Percentiles rank a stretch among this genome's conserved stretches.
phyloP scores from a whole-genome alignment of 2,888 invertebrate species.

The Nyleta sp. region DNA sequence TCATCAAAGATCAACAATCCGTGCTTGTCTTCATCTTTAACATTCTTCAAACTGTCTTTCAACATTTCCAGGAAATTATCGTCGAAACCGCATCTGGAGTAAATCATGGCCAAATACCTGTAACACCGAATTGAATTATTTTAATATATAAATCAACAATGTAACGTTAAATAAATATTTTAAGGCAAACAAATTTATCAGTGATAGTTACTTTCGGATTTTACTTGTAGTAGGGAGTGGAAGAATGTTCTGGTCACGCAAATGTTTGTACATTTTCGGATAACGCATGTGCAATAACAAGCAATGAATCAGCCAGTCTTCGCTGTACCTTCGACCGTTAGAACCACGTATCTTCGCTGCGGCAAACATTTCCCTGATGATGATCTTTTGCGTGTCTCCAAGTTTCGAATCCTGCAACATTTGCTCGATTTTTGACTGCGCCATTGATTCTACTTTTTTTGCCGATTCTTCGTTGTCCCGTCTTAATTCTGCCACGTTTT shows the following conservation, averaged over 20 bases:
- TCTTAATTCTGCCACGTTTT: not conserved
- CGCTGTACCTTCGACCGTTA: constrained; percentile 17
- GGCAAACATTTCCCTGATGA: not conserved
- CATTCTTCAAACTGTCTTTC: constrained; percentile 21
- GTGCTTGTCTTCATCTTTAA: constrained; percentile 25
- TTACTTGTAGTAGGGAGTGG: constrained; percentile 23
- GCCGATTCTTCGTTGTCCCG: no score
- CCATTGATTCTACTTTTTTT: no score
- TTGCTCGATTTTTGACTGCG: not conserved
- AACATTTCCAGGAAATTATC: constrained; percentile 52
- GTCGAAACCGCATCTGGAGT: constrained; percentile 56
- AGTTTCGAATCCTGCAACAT: not conserved
- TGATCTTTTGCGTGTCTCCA: not conserved
- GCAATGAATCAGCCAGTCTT: constrained; percentile 35
- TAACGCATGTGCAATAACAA: constrained; percentile 38
- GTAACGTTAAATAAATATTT: no score
- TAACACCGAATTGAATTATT: constrained; percentile 5
- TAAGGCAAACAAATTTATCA: not conserved
- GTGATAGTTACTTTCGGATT: constrained; percentile 9
- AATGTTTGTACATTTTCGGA: constrained; percentile 29
- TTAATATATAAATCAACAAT: not conserved
- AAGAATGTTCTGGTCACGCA: constrained; percentile 18
- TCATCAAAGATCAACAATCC: constrained; percentile 37
- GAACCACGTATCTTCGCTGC: not conserved
- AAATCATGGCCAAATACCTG: constrained; percentile 35